Evolutionary conservation across 2,113 vertebrate genomes (phyloP).

Genomic region (Aldabrachelys gigantea): DNA sequence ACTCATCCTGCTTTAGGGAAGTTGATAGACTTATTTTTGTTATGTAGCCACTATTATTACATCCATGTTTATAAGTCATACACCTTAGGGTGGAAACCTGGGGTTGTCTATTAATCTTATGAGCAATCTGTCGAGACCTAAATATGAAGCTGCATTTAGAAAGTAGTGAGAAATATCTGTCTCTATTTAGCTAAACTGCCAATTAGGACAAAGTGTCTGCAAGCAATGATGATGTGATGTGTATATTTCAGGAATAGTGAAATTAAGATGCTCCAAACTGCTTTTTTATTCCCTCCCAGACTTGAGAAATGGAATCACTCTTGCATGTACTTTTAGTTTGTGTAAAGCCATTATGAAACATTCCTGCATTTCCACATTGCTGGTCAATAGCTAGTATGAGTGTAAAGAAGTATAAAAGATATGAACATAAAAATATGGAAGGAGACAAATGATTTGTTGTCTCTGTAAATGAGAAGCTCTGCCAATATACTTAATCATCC

Average conservation of each 20-base stretch:
- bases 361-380: neutral
- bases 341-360: neutral
- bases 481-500: conserved; percentile 59
- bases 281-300: conserved; percentile 30
- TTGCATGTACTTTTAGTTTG: neutral
- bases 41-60: conserved; percentile 32
- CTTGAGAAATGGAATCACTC: conserved; percentile 38
- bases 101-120: conserved; percentile 62
- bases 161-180: conserved; percentile 9
- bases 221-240: neutral
- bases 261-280: conserved; percentile 33
- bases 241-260: neutral
- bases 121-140: conserved; percentile 40
- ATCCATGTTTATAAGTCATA: conserved; percentile 36
- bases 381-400: conserved; percentile 40
- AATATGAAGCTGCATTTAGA: neutral
- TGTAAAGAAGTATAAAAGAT: conserved; percentile 35
- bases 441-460: conserved; percentile 46
- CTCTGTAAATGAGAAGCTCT: conserved; percentile 50
- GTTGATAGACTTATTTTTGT: neutral
- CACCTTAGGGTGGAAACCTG: conserved; percentile 47
- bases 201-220: conserved; percentile 45
- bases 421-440: neutral
- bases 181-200: conserved; percentile 48
- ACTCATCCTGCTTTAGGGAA: neutral